Percentiles rank a stretch among this genome's conserved stretches.
These are phyloP conservation scores for Campaea margaritaria DNA, from an alignment of 2,888 invertebrate genomes.

Conservation along the genomic window DNA sequence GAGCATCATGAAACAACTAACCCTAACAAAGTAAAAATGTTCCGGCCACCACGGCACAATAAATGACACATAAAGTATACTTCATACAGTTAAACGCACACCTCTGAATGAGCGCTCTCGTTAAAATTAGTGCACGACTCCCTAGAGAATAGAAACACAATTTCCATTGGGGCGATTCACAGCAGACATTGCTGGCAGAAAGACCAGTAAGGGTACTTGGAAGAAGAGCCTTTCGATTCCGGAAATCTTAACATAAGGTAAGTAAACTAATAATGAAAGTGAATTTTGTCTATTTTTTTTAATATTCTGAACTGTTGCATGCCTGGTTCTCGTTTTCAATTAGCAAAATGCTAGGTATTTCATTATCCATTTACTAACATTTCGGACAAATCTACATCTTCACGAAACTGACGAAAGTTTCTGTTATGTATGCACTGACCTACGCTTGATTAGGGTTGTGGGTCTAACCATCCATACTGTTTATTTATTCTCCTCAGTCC, in stretches of 20 bases:
- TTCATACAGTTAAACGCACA: slow-evolving; percentile 12
- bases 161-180: slow-evolving; percentile 62
- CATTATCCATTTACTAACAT: too few species aligned
- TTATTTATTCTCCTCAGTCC: slow-evolving; percentile 3
- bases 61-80: slow-evolving; percentile 17
- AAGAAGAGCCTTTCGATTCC: too few species aligned
- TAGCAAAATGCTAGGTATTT: too few species aligned
- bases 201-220: slow-evolving; percentile 41
- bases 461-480: slow-evolving; percentile 12
- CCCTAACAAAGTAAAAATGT: slow-evolving; percentile 10
- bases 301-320: too few species aligned
- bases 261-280: too few species aligned
- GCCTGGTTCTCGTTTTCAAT: too few species aligned
- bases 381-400: too few species aligned
- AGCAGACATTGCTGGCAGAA: slow-evolving; percentile 37
- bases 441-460: not conserved
- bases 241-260: too few species aligned
- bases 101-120: slow-evolving; percentile 34
- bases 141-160: slow-evolving; percentile 61
- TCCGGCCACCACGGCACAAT: slow-evolving; percentile 23
- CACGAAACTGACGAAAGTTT: too few species aligned
- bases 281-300: too few species aligned
- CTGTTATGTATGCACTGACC: not conserved
- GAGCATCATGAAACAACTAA: not conserved
- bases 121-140: slow-evolving; percentile 55